Evolutionary conservation across 1,140 invertebrate species (phyloP), one percentile per base, ranked within the genome.

Genomic region (Listronotus oregonensis): DNA sequence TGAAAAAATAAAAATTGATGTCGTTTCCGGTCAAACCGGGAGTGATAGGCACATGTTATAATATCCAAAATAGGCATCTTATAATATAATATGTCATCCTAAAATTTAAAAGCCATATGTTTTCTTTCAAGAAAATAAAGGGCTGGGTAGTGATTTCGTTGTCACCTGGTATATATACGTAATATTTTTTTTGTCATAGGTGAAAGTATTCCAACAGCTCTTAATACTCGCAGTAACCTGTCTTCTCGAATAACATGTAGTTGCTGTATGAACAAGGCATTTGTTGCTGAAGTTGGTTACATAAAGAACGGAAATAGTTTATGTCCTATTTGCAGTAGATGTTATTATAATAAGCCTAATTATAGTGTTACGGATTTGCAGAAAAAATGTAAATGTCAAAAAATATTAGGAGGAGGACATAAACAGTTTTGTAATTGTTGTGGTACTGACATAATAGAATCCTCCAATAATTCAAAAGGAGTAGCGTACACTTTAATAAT

Each of bases 401-500:
- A 34, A 37, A 10, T 37, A 12, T 10, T 10, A 37, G 3, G 11
- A 34, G 9, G 32, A 4, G 34, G 34, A 37, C 11, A 9, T 12
- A 9, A 10, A 12, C 34, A 2, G 2, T 10, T 12, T 12, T 37
- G 34, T 50, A n/a, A 14, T 3, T 56, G 54, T 39, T 69, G 67
- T 60, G 31, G 54, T 31, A 51, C 50, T 31, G 61, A 66, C 18
- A 46, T 66, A 21, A 66, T 43, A 31, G 69, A 55, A 50, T 66
- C 63, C 8, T 40, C 37, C 21, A 40, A 68, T 40, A 68, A 27
- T 17, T 54, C 55, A 14, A 68, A 71, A 39, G 71, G 68, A 5
- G 55, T 73, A 21, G 72, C 68, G 0, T 76, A 76, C 39, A 68
- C 66, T 9, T 65, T 76, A 37, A 75, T 66, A 1, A 68, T 76